Evolutionary conservation across 2,888 invertebrate species (phyloP).

Genomic region (Automeris io): DNA sequence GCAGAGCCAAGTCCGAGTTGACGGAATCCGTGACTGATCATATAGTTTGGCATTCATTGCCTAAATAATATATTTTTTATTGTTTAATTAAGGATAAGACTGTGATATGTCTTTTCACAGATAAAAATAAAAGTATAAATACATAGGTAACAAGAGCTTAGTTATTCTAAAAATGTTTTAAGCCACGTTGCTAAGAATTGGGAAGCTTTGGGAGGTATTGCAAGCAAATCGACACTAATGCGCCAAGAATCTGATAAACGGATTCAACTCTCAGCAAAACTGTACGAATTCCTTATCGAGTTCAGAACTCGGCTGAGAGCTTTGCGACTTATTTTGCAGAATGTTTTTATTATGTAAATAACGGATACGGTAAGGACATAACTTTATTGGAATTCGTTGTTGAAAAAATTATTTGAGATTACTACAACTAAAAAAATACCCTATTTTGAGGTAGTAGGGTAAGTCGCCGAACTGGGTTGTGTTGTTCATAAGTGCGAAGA

Average conservation of each 20-base stretch:
- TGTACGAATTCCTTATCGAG: slow-evolving; percentile 22
- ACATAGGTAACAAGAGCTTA: too few relatives aligned
- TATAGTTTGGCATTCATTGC: too few relatives aligned
- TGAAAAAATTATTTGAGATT: slow-evolving; percentile 6
- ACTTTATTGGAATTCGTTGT: slow-evolving; percentile 4
- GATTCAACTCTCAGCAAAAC: slow-evolving; percentile 22
- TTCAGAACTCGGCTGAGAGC: slow-evolving; percentile 13
- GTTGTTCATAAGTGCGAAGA: too few relatives aligned
- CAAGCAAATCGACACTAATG: slow-evolving; percentile 23
- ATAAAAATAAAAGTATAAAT: too few relatives aligned
- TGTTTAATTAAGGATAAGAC: too few relatives aligned
- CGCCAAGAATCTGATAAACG: slow-evolving; percentile 24
- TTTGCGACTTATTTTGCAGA: slow-evolving; percentile 11
- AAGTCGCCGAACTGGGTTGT: too few relatives aligned
- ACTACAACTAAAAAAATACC: too few relatives aligned
- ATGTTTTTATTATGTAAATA: slow-evolving; percentile 16
- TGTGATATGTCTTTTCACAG: too few relatives aligned
- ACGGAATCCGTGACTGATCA: too few relatives aligned
- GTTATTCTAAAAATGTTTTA: slow-evolving; percentile 6
- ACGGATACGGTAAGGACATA: slow-evolving; percentile 1
- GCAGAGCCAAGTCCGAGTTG: too few relatives aligned
- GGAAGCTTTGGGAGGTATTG: slow-evolving; percentile 7
- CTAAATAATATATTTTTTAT: too few relatives aligned
- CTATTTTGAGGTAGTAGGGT: too few relatives aligned
- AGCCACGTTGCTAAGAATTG: slow-evolving; percentile 7